phyloP scores from a whole-genome alignment of 2,888 invertebrate species.

The Lamellibrachia columna region DNA sequence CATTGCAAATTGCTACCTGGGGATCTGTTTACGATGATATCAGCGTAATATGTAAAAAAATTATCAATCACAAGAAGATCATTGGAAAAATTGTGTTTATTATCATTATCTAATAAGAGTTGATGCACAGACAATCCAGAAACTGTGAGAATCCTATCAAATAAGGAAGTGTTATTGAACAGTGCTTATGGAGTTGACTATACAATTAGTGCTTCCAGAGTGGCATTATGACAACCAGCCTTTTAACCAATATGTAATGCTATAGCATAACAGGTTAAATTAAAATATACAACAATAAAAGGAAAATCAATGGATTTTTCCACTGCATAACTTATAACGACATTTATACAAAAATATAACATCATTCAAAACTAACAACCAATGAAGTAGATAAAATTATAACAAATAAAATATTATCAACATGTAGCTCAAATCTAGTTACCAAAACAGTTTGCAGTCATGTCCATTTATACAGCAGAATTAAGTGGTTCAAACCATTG shows the following conservation, averaged over 20 bases:
- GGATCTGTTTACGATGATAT: not conserved
- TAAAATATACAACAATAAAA: not conserved
- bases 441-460: too few relatives aligned
- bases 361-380: too few relatives aligned
- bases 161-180: not conserved
- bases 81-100: not conserved
- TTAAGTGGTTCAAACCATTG: too few relatives aligned
- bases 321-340: too few relatives aligned
- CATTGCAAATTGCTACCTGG: too few relatives aligned
- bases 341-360: too few relatives aligned
- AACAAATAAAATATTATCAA: too few relatives aligned
- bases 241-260: not conserved
- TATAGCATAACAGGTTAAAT: not conserved
- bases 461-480: too few relatives aligned
- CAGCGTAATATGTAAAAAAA: not conserved
- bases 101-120: not conserved
- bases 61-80: not conserved
- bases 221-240: not conserved
- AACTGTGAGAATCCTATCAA: not conserved
- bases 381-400: too few relatives aligned
- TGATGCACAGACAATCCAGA: too few relatives aligned
- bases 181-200: not conserved
- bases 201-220: not conserved
- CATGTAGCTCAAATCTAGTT: too few relatives aligned
- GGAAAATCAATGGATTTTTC: too few relatives aligned